Base-by-base conservation (phyloP, 1,140 invertebrate species). In the Sminthurides bifidus region DNA sequence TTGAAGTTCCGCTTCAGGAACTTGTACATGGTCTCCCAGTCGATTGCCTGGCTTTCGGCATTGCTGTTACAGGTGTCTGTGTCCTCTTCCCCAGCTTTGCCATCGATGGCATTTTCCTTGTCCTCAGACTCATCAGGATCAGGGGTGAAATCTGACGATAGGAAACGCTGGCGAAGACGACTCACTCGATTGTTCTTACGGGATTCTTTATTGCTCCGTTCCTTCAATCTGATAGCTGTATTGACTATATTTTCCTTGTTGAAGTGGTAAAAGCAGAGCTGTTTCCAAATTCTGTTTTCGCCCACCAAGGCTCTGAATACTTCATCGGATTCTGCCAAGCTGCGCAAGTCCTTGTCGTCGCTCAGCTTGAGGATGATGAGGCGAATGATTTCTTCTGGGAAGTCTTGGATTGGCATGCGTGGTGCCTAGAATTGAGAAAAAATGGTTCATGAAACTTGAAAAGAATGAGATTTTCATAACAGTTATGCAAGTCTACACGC, bases 191-290 rank as follows among this genome's bases (percentile, higher is more conserved):
- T 41, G 33, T 44, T 52, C 38, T 6, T 57, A 17, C 15, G 44
- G 53, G 14, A 37, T 19, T 30, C 27, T 23, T 27, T 15, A 26
- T 54, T 46, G 21, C 46, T 21, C n/a, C n/a, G n/a, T 52, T 76
- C 72, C 66, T 84, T 79, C 82, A 83, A 86, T 70, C 85, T 81
- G 27, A 72, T 69, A 51, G 54, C 30, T 17, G 50, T 17, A 64
- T 71, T 64, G 56, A 81, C 76, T 24, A 92, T 81, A 76, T 97
- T 92, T 57, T 83, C 79, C 46, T 80, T 77, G 19, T 81, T 84
- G 73, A 97, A 98, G 71, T 98, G 93, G 71, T 92, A 97, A 51
- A 80, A 77, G 40, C 87, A 87, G 31, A 97, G 77, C 68, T 92
- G 83, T 51, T 83, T 78, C 94, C 94, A 98, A 38, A 95, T 83